Conservation (phyloP, 1,140 invertebrate genomes). For the Lamellibrachia luymesi region DNA sequence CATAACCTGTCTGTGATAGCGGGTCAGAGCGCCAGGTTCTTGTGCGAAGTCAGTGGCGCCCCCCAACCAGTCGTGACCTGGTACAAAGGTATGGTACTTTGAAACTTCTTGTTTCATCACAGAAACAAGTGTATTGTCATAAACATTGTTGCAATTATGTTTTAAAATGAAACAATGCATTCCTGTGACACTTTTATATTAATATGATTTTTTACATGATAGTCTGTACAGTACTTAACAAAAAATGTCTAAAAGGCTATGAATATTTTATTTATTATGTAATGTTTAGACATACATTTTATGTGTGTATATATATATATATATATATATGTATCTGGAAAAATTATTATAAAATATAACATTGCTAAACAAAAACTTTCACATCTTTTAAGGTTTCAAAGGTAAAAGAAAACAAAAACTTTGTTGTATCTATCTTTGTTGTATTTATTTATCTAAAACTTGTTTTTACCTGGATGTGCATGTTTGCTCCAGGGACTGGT, state of each 20-base stretch:
- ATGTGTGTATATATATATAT: not conserved
- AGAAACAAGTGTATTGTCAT: not conserved
- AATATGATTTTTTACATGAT: not conserved
- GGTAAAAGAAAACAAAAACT: not conserved
- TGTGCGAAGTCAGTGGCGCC: slow-evolving; percentile 82
- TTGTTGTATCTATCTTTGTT: too few species aligned
- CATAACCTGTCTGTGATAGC: slow-evolving; percentile 85
- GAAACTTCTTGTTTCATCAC: not conserved
- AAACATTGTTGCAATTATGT: too few species aligned
- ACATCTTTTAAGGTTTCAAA: too few species aligned
- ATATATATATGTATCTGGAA: not conserved
- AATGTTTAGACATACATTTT: not conserved
- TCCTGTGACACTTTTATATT: not conserved
- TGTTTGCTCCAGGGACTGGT: not conserved
- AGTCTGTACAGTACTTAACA: not conserved
- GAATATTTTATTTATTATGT: not conserved
- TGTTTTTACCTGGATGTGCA: not conserved
- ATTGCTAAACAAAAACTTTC: not conserved
- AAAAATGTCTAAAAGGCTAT: not conserved
- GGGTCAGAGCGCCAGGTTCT: slow-evolving; percentile 84
- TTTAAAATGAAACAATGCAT: not conserved
- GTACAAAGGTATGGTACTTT: slow-evolving; percentile 56
- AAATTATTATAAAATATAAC: not conserved
- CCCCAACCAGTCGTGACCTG: slow-evolving; percentile 88
- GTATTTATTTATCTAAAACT: too few species aligned